Conservation (phyloP, 2,113 vertebrate species). For the Onychostoma macrolepis region DNA sequence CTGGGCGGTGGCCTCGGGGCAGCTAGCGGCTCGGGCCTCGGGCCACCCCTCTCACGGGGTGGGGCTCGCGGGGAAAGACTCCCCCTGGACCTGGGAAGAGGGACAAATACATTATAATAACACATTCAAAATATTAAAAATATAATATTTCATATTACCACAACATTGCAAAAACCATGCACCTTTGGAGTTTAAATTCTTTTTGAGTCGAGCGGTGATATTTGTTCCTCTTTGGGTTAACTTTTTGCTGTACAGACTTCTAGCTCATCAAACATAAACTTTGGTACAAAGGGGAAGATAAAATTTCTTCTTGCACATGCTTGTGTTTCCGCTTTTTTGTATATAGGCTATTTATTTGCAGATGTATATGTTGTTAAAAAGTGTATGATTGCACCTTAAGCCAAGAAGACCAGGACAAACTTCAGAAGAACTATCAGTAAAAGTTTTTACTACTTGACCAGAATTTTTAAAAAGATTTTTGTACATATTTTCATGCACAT, state of each 20-base stretch:
- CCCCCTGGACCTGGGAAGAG: too few species aligned
- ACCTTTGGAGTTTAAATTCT: neutral
- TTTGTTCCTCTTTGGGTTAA: neutral
- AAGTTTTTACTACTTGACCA: neutral
- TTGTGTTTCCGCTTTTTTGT: neutral
- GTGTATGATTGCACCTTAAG: neutral
- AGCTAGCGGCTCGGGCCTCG: too few species aligned
- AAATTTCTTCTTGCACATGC: neutral
- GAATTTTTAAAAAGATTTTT: too few species aligned
- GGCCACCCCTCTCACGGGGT: too few species aligned
- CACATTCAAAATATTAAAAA: neutral
- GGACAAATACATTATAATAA: too few species aligned
- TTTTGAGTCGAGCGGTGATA: neutral
- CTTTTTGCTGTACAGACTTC: neutral
- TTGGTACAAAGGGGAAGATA: neutral
- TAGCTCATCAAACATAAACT: neutral
- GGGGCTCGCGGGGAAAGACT: too few species aligned
- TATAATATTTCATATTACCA: neutral
- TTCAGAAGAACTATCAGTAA: neutral
- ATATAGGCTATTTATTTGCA: neutral
- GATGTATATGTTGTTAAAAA: neutral
- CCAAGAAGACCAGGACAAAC: neutral
- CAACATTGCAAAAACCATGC: neutral
- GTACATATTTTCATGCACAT: too few species aligned
- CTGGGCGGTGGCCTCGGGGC: too few species aligned